Base-by-base conservation (phyloP, 2,888 invertebrate genomes). In the Metacarcinus magister region DNA sequence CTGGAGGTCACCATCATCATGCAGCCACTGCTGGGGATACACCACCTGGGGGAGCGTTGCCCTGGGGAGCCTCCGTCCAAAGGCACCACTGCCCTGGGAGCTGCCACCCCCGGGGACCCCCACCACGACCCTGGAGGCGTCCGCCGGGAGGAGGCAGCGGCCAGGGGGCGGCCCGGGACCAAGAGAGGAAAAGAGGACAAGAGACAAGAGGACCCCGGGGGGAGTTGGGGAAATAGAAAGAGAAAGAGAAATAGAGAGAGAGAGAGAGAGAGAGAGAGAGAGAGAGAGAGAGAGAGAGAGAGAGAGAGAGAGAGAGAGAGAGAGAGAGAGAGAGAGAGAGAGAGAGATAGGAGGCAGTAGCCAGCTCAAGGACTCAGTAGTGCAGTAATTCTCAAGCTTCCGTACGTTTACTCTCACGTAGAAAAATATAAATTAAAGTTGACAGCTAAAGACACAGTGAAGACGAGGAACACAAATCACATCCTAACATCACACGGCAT, bases 341-440 rank as follows among this genome's bases (percentile, higher is more conserved):
- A 48, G 95, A 92, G 44, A 92, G 5, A 95, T 67, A 48, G 75
- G 43, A 60, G 90, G 48, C 75, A 48, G 60, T 32, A 96, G 91
- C 60, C 96, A 94, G 94, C 89, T 96, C 91, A 46, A 89, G 91
- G 94, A 95, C 95, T 95, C 90, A 93, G 48, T 92, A 82, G 67
- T 93, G 44, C 93, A 91, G 28, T 93, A 54, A 93, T 94, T 94
- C 46, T 87, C 87, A 43, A 82, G 46, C 82, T 95, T 95, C 91
- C 95, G 95, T 89, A 95, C 95, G 95, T 95, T 93, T 87, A 95
- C 46, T 95, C 82, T 95, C 95, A 95, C 95, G 95, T 95, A 95
- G 95, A 95, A 95, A 95, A 95, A 95, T 95, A 95, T 95, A 95
- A 95, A 95, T 95, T 93, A 95, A 95, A 95, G 95, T 95, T 60